A percentile compares a stretch with the other conserved stretches of the same genome.
Conservation (phyloP, 2,797 vertebrate genomes). For the Avahi laniger region DNA sequence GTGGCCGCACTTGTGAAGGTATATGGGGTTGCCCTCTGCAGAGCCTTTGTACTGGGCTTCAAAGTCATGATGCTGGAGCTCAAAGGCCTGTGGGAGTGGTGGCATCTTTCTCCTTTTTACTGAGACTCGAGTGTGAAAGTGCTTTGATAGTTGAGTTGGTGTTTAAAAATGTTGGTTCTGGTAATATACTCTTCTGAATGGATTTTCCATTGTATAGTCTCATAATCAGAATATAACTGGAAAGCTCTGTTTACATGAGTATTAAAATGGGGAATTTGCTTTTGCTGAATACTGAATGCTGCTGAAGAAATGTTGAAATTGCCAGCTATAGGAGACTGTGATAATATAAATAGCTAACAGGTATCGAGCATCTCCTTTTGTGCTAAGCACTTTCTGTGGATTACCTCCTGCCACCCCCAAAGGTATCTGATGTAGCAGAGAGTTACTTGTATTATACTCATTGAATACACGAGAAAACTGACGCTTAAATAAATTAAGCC, state of each 20-base stretch:
- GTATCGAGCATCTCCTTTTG: neutral
- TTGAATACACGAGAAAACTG: neutral
- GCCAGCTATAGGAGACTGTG: neutral
- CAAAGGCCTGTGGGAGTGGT: slow-evolving; percentile 67
- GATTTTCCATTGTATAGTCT: slow-evolving; percentile 35
- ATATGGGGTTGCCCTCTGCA: neutral
- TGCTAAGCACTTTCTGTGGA: neutral
- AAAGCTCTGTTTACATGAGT: neutral
- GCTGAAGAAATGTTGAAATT: neutral
- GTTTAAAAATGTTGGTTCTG: slow-evolving; percentile 68
- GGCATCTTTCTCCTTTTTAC: slow-evolving; percentile 57
- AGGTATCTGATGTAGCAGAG: too few relatives aligned
- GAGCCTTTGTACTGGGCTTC: slow-evolving; percentile 76
- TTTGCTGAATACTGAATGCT: neutral
- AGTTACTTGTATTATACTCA: neutral
- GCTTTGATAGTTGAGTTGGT: slow-evolving; percentile 71
- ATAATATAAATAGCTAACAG: neutral
- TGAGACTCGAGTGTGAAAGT: slow-evolving; percentile 51
- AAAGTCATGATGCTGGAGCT: slow-evolving; percentile 64
- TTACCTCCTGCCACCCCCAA: neutral
- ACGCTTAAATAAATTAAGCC: neutral
- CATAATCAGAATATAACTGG: slow-evolving; percentile 5
- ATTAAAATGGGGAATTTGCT: neutral
- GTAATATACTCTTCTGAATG: slow-evolving; percentile 48
- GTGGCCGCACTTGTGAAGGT: slow-evolving; percentile 35